Evolutionary conservation across 2,797 vertebrate species (phyloP), one percentile per base, ranked within the genome.

Genomic region (Lithobates sylvaticus): DNA sequence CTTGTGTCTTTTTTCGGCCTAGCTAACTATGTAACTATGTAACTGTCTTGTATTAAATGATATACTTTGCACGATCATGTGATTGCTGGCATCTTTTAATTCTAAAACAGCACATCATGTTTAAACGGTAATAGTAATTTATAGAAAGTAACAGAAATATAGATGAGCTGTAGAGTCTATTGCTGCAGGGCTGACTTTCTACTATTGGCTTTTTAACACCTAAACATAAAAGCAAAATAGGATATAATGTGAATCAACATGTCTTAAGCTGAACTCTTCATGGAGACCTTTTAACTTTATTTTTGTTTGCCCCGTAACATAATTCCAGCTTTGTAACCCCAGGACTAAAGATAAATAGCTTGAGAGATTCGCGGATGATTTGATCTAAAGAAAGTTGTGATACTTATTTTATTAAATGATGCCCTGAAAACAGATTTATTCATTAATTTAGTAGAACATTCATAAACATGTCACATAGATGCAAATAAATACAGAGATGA

Each of bases 321-420:
- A 73, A 81, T 82, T 64, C n/a, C 10, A 34, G 27, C 39, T 26
- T 64, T 74, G 47, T 44, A 42, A 73, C 34, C 54, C 21, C 3
- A 18, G 58, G 80, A 26, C 27, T 73, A 27, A 65, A 82, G 36
- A 54, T n/a, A 73, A 72, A 27, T 64, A 82, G 58, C 5, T 82
- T 74, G 26, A 67, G 27, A 82, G 54, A 42, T 16, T 61, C 0
- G 29, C 39, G 32, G n/a, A 64, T 64, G 50, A 39, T 82, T 82
- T 82, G 80, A 82, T 82, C 70, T 65, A 74, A 82, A 50, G n/a
- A 82, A 65, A 32, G 18, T 69, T 69, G 32, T 81, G 68, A 54
- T 34, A 65, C 54, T 44, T 72, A 72, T 74, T 82, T 82, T 44
- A 81, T 65, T 34, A 82, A 82, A 82, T 73, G 69, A 73, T 73